Conservation (phyloP, 2,888 invertebrate species). For the Leptinotarsa juncta region DNA sequence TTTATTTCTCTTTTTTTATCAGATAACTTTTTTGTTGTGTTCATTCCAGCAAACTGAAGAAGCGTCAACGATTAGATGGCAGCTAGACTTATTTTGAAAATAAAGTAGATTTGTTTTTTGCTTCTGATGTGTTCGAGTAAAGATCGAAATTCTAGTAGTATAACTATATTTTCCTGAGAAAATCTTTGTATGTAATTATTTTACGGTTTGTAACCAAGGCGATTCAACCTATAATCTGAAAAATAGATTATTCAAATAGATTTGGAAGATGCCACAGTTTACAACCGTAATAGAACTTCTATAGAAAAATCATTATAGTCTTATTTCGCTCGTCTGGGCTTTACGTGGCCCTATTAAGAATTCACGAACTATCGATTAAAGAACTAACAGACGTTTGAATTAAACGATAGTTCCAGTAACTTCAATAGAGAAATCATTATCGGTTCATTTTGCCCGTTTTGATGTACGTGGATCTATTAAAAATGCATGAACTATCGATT, state of each 20-base stretch:
- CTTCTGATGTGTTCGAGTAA: too few relatives aligned
- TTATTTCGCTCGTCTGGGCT: not conserved
- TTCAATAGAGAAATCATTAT: not conserved
- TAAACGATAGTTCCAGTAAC: not conserved
- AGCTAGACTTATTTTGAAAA: too few relatives aligned
- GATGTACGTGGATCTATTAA: constrained; percentile 5
- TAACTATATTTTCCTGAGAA: not conserved
- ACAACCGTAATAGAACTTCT: not conserved
- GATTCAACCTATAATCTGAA: not conserved
- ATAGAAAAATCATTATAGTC: not conserved
- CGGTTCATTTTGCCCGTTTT: not conserved
- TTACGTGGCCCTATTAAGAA: constrained; percentile 3
- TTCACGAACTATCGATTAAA: not conserved
- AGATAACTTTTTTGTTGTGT: too few relatives aligned
- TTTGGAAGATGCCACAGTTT: not conserved
- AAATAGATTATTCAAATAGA: not conserved
- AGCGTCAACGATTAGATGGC: too few relatives aligned
- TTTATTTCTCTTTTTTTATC: too few relatives aligned
- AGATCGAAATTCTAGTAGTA: too few relatives aligned
- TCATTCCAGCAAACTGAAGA: too few relatives aligned
- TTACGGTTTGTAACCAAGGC: not conserved
- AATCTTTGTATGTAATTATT: too few relatives aligned
- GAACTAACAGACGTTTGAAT: not conserved
- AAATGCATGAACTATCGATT: not conserved
- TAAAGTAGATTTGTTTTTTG: too few relatives aligned